These are phyloP conservation scores for Stomatorhinus walkeri DNA, from an alignment of 2,797 vertebrate species.

Conservation along the genomic window DNA sequence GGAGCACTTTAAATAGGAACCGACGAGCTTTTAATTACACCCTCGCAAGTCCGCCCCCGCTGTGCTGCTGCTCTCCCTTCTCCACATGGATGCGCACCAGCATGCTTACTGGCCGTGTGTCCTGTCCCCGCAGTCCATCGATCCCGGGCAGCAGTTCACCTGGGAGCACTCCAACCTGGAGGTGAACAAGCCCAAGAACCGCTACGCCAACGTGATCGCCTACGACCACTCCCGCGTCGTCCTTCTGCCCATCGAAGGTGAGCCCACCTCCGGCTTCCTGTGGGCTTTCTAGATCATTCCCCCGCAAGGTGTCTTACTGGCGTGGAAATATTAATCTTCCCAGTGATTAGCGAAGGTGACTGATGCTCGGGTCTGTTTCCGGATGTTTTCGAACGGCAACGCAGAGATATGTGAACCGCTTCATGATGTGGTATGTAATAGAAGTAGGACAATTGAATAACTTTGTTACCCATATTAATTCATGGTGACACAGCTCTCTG, in stretches of 20 bases:
- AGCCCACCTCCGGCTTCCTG: background rate
- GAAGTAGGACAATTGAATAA: background rate
- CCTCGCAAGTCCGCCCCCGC: background rate
- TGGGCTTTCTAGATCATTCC: background rate
- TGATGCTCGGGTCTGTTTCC: background rate
- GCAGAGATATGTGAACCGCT: background rate
- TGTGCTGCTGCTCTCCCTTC: background rate
- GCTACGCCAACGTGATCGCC: constrained; percentile 92
- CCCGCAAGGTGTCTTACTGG: background rate
- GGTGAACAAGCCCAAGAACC: constrained; percentile 97
- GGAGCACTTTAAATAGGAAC: constrained; percentile 9
- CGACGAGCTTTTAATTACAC: background rate
- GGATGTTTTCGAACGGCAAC: background rate
- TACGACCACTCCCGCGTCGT: constrained; percentile 94
- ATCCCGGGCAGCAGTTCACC: constrained; percentile 94
- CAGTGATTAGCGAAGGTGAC: background rate
- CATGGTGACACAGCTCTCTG: background rate
- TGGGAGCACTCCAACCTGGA: constrained; percentile 98
- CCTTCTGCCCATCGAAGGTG: constrained; percentile 86
- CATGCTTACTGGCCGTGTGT: background rate
- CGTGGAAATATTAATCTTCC: background rate
- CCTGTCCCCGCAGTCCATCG: constrained; percentile 62
- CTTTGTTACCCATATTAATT: background rate
- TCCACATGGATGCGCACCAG: background rate
- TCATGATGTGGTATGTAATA: background rate